Conservation (phyloP, 2,888 invertebrate species). For the Laothoe populi region DNA sequence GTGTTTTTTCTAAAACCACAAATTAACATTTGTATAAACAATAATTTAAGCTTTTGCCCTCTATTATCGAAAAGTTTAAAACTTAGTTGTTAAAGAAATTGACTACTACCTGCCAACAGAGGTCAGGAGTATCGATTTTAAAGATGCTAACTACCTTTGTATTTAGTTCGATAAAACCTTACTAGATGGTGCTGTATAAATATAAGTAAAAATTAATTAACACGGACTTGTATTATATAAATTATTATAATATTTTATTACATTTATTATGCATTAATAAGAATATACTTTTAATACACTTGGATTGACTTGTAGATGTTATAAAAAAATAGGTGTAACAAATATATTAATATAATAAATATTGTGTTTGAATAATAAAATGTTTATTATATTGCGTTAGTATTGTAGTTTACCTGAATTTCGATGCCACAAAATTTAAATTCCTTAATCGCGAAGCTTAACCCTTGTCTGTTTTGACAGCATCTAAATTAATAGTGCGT, state of each 20-base stretch:
- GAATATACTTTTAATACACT: no score
- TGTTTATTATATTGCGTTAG: background rate
- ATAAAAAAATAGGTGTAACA: no score
- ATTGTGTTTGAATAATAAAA: background rate
- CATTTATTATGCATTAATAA: no score
- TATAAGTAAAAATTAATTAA: slow-evolving; percentile 1
- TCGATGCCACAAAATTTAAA: slow-evolving; percentile 37
- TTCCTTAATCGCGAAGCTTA: slow-evolving; percentile 64
- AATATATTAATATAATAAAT: slow-evolving; percentile 26
- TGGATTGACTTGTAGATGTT: no score
- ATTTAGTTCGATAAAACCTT: slow-evolving; percentile 60
- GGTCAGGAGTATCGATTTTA: slow-evolving; percentile 61
- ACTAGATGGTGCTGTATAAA: slow-evolving; percentile 68
- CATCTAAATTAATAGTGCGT: slow-evolving; percentile 72
- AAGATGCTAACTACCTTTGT: slow-evolving; percentile 56
- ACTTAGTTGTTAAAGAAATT: background rate
- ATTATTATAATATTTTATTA: no score
- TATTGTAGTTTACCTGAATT: slow-evolving; percentile 6
- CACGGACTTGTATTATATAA: no score
- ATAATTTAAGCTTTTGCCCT: slow-evolving; percentile 54
- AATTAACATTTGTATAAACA: background rate
- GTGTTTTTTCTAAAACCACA: background rate
- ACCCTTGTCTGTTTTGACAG: slow-evolving; percentile 73
- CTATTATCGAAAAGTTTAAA: slow-evolving; percentile 52
- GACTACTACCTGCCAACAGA: slow-evolving; percentile 68